Percentiles rank a stretch among this genome's conserved stretches.
These are phyloP conservation scores for Tyto alba DNA, from an alignment of 2,113 vertebrate genomes.

Conservation along the genomic window DNA sequence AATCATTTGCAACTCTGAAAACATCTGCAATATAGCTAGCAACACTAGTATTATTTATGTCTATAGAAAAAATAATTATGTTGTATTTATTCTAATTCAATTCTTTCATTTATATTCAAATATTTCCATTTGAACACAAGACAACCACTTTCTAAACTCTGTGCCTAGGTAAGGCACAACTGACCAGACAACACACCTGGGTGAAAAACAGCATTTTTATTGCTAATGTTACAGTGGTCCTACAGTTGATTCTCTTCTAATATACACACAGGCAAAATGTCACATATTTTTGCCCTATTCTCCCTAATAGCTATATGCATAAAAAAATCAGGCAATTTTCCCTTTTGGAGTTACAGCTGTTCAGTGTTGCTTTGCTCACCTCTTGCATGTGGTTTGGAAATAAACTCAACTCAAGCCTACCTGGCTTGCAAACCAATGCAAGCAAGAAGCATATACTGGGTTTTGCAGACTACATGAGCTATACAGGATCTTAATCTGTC, in stretches of 20 bases:
- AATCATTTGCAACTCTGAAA: not conserved
- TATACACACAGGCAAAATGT: not conserved
- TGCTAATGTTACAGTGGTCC: not conserved
- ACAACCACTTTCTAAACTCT: not conserved
- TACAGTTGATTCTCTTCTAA: not conserved
- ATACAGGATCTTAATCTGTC: not conserved
- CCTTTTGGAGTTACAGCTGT: not conserved
- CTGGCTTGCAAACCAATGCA: not conserved
- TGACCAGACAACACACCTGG: not conserved
- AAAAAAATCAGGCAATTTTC: not conserved
- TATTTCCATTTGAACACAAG: not conserved
- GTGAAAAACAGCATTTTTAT: not conserved
- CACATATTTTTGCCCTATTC: not conserved
- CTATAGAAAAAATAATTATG: not conserved
- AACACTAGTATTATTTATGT: not conserved
- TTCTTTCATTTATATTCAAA: not conserved
- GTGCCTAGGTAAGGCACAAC: not conserved
- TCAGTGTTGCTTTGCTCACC: not conserved
- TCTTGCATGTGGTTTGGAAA: not conserved
- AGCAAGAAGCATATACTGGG: not conserved
- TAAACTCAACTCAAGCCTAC: not conserved
- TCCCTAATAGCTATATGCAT: not conserved
- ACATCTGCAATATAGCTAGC: not conserved
- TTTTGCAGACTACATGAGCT: not conserved
- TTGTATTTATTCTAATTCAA: not conserved